These are phyloP conservation scores for Pogonophryne albipinna DNA, from an alignment of 2,797 vertebrate genomes.

Conservation along the genomic window DNA sequence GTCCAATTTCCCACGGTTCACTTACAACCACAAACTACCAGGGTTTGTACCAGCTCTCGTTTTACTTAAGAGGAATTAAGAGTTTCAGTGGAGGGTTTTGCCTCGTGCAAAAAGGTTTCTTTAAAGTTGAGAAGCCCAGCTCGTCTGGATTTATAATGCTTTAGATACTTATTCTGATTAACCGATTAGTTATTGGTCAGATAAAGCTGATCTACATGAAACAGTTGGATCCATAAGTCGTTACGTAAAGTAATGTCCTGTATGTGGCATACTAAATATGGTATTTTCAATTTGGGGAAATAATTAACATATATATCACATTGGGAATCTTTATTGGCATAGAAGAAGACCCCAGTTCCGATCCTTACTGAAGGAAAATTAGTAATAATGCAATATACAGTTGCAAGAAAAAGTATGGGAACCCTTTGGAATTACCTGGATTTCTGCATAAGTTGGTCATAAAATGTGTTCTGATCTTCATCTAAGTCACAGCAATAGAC, in stretches of 20 bases:
- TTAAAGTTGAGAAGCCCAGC: too few species aligned
- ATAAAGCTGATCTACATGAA: not conserved
- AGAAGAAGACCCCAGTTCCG: not conserved
- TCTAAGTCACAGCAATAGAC: too few species aligned
- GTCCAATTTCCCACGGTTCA: constrained; percentile 34
- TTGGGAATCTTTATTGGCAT: not conserved
- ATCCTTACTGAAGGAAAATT: not conserved
- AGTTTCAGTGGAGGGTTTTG: constrained; percentile 5
- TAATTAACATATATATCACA: not conserved
- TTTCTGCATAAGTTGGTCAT: too few species aligned
- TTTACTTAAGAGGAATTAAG: not conserved
- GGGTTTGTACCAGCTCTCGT: constrained; percentile 7
- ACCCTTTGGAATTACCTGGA: too few species aligned
- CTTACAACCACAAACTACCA: constrained; percentile 23
- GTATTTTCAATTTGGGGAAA: not conserved
- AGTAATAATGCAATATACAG: not conserved
- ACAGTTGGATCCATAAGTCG: not conserved
- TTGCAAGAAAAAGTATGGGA: too few species aligned
- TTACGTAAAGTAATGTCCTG: not conserved
- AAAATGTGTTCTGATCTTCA: too few species aligned
- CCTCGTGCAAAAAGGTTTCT: not conserved
- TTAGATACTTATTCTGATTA: not conserved
- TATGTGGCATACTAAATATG: not conserved
- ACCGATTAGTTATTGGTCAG: not conserved
- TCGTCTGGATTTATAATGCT: too few species aligned